These are phyloP conservation scores for Lithophane leautieri DNA, from an alignment of 2,888 invertebrate genomes.

Conservation along the genomic window DNA sequence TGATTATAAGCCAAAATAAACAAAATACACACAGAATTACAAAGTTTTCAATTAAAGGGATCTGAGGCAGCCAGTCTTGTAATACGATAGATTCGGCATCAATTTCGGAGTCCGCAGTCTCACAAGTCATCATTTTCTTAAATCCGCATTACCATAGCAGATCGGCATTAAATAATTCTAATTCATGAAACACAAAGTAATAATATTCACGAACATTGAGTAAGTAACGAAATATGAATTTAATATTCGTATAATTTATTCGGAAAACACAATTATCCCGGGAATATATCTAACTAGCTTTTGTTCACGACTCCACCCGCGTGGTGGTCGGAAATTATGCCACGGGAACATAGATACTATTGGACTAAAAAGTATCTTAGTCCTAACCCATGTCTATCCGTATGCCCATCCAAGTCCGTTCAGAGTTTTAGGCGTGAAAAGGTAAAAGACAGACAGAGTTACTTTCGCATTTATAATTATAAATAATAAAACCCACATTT, in stretches of 20 bases:
- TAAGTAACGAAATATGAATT: conserved; percentile 35
- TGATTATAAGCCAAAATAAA: not conserved
- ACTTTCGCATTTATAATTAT: no score
- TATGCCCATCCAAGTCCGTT: no score
- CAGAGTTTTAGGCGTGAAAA: no score
- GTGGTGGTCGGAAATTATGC: not conserved
- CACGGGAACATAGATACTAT: not conserved
- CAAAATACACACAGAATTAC: conserved; percentile 22
- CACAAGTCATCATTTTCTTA: conserved; percentile 48
- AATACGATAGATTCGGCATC: conserved; percentile 35
- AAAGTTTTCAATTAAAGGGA: conserved; percentile 46
- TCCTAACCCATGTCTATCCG: no score
- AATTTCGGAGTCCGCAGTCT: conserved; percentile 35
- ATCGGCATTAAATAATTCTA: conserved; percentile 52
- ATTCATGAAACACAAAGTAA: conserved; percentile 55
- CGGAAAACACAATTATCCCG: conserved; percentile 22
- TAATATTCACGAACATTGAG: conserved; percentile 57
- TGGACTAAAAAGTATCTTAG: no score
- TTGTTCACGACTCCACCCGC: not conserved
- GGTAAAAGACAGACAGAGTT: no score
- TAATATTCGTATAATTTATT: conserved; percentile 36
- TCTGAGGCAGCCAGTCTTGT: conserved; percentile 27
- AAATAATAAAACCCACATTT: no score
- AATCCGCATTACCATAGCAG: conserved; percentile 59
- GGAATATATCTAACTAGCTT: conserved; percentile 5